Conservation (phyloP, 2,113 vertebrate genomes). For the Platysteira castanea region DNA sequence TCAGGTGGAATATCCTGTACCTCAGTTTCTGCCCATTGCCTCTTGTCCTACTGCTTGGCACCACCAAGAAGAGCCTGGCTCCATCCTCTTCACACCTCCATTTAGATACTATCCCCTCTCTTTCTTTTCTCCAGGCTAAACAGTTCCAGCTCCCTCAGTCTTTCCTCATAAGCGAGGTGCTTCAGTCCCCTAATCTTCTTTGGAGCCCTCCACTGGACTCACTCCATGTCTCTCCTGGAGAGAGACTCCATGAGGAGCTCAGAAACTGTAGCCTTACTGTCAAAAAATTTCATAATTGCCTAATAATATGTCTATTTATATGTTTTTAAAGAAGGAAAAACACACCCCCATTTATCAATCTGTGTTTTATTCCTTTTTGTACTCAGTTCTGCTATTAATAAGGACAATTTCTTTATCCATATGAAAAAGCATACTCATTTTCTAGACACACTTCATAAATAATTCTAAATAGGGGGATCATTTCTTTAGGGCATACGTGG, state of each 20-base stretch:
- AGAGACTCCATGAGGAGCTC: neutral
- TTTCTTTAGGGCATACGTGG: neutral
- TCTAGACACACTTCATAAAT: neutral
- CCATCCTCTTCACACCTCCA: neutral
- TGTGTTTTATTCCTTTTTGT: neutral
- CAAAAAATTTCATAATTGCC: neutral
- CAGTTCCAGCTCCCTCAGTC: neutral
- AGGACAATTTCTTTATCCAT: neutral
- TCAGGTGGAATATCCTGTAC: neutral
- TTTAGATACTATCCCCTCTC: neutral
- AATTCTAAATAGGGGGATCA: neutral
- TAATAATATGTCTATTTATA: neutral
- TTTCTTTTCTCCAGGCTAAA: neutral
- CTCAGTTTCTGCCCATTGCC: neutral
- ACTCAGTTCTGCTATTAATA: neutral
- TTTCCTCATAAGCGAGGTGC: neutral
- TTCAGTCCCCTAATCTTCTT: neutral
- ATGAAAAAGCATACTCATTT: constrained; percentile 22
- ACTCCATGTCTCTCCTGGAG: neutral
- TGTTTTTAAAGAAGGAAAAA: neutral
- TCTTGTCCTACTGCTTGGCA: neutral
- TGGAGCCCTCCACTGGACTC: neutral
- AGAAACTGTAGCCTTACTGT: neutral
- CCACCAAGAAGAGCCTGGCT: neutral
- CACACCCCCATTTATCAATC: neutral